Percentiles rank a stretch among this genome's conserved stretches.
Conservation (phyloP, 2,888 invertebrate species). For the Leptinotarsa juncta region DNA sequence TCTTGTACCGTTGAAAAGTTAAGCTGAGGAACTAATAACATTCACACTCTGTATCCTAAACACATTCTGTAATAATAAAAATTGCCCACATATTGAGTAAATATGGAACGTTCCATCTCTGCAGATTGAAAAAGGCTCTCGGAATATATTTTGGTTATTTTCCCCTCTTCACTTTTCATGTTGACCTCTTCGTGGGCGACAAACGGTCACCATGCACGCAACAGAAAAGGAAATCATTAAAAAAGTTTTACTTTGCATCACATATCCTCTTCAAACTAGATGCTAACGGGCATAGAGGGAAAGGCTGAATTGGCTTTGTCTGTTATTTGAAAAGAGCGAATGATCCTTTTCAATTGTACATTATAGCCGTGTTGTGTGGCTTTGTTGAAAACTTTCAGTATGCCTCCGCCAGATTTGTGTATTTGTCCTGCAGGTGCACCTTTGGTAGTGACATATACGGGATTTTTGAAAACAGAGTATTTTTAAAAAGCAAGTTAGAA, state of each 20-base stretch:
- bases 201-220: conserved; percentile 17
- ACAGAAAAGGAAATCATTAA: conserved; percentile 32
- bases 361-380: not conserved
- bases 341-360: conserved; percentile 9
- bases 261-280: conserved; percentile 30
- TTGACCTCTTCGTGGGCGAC: not conserved
- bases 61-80: no score
- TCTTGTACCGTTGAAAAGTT: no score
- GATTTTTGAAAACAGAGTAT: not conserved
- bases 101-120: no score
- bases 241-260: conserved; percentile 27
- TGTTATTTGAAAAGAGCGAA: conserved; percentile 25
- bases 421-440: not conserved
- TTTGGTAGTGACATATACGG: not conserved
- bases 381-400: conserved; percentile 13
- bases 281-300: conserved; percentile 25
- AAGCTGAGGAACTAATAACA: no score
- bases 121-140: no score
- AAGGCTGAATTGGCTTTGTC: conserved; percentile 26
- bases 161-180: not conserved
- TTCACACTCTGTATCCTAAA: no score
- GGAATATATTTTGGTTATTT: not conserved
- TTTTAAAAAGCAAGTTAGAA: no score
- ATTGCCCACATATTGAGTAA: no score
- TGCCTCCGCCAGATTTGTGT: not conserved